Base-by-base conservation (phyloP, 1,140 invertebrate genomes). In the Maconellicoccus hirsutus region DNA sequence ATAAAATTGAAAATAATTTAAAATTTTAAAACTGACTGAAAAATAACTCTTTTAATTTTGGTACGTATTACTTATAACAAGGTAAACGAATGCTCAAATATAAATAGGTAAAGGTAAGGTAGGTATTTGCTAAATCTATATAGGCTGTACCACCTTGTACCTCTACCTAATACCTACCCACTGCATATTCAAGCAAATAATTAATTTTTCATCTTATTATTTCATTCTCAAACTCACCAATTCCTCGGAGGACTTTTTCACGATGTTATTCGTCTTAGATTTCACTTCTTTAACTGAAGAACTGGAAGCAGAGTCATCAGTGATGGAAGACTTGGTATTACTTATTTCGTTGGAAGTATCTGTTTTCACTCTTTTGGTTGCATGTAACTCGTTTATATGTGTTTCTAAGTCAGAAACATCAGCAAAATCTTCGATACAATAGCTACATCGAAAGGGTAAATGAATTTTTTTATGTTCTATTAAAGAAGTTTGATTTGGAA, bases 391-490 rank as follows among this genome's bases (percentile, higher is more conserved):
- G 25, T 66, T 66, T 23, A 66, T 26, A 66, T 66, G 61, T 4
- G 61, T 14, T 19, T 66, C 22, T 16, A 66, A 66, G 25, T 66
- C 61, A 4, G 61, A 10, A 14, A 66, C 25, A 16, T 66, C 61
- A 22, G 25, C 61, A 19, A 66, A 66, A 66, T 66, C 61, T 66
- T 66, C 61, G 25, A 66, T 26, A 23, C 61, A 66, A 66, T 66
- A 66, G 25, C 61, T 66, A 19, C 61, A 66, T 10, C 61, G 61
- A 23, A 66, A 66, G 25, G 61, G 61, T 25, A 66, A 66, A 66
- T 66, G 61, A 25, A 66, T 66, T 26, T 66, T 66, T 19, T 66
- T 66, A 26, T 66, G 61, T 66, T 66, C 61, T 10, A 26, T 66
- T 22, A 66, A 26, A 16, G 10, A 2, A 23, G 61, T 22, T 19